Base-by-base conservation (phyloP, 1,140 invertebrate genomes). In the Cydia fagiglandana region DNA sequence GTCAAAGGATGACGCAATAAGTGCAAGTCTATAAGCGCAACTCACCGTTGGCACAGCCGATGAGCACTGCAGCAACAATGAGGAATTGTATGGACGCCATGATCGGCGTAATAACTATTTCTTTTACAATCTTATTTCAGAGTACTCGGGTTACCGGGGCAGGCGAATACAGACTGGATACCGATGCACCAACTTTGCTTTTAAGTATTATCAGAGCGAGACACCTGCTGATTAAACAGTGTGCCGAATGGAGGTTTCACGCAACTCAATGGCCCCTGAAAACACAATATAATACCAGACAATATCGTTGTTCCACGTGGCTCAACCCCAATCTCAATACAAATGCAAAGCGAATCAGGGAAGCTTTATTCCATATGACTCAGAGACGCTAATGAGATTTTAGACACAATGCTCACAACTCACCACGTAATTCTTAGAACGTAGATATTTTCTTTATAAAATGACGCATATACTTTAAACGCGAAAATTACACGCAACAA, bases 181-280 rank as follows among this genome's bases (percentile, higher is more conserved):
- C 61, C 76, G 77, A 64, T 84, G 75, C 77, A 82, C 75, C 73
- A 76, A 79, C 73, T 76, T 77, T 73, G 78, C 79, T 80, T 84
- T 87, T 90, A 88, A 84, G 77, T 87, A 85, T 83, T 80, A 81
- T 81, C 83, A 79, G 80, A 81, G 64, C 64, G 68, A 12, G 75
- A 61, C 38, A 10, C 78, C 83, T 86, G 78, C 86, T 90, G 88
- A 83, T 41, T 74, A 88, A 88, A 90, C 75, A 88, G 64, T 83
- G 83, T 77, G 74, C 84, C 83, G 78, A 87, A 87, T 84, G 70
- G 38, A 47, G 73, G 75, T 76, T 77, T 75, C 73, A 75, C 73
- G 76, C 30, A 34, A 0, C 9, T 41, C 66, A 68, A 15, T n/a
- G 20, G 30, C 30, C 15, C 61, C 74, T 78, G 64, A 78, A 76